Evolutionary conservation across 2,113 vertebrate genomes (phyloP).

Genomic region (Copsychus sechellarum): DNA sequence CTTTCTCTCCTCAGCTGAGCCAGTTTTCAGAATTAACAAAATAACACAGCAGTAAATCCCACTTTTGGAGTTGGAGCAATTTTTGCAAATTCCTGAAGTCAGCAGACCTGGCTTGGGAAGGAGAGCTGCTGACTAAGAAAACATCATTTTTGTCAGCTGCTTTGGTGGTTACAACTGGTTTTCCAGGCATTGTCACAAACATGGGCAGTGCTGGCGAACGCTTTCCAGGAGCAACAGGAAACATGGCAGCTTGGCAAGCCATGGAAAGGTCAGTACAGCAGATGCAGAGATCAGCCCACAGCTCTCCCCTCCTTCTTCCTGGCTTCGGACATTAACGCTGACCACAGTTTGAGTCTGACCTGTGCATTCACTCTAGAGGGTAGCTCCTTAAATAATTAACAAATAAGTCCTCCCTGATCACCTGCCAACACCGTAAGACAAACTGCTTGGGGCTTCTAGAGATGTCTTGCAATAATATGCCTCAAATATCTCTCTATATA

Average conservation of each 20-base stretch:
- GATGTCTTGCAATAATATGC: neutral
- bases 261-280: neutral
- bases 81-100: neutral
- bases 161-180: neutral
- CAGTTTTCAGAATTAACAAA: neutral
- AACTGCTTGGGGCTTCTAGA: neutral
- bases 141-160: neutral
- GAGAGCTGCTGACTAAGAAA: neutral
- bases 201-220: rapidly evolving
- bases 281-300: neutral
- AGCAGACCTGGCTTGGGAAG: neutral
- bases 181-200: neutral
- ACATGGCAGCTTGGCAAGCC: neutral
- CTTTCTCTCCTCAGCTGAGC: neutral
- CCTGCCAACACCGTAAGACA: neutral
- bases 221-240: slow-evolving; percentile 38
- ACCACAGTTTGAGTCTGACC: rapidly evolving
- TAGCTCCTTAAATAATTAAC: neutral
- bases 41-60: neutral
- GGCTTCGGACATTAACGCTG: neutral
- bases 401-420: neutral
- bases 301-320: neutral
- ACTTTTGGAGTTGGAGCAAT: neutral
- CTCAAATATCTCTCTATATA: neutral
- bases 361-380: neutral